Base-by-base conservation (phyloP, 2,113 vertebrate species). In the Natator depressus region DNA sequence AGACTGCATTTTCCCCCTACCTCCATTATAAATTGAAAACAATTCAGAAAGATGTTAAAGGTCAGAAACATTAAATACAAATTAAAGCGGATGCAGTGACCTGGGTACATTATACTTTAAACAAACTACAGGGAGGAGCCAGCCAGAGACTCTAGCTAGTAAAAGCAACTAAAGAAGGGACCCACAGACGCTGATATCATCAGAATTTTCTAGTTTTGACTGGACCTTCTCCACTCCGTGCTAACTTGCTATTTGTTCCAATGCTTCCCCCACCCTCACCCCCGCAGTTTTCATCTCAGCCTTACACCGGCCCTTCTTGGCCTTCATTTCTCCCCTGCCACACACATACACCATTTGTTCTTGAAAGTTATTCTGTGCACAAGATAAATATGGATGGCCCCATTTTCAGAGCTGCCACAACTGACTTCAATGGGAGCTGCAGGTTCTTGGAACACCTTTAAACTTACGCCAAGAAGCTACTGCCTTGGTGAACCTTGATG, bases 311-410 rank as follows among this genome's bases (percentile, higher is more conserved):
- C 62, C 62, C 4, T 35, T 69, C 31, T n/a, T n/a, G 35, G 8
- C 62, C 31, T 69, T 31, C 29, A 62, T 3, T 62, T 62, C 59
- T 62, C 14, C 6, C 62, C 62, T n/a, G 8, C 35, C 0, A 0
- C 0, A 19, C 22, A 12, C 79, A 46, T 8, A 4, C 46, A 1
- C 31, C 1, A 0, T 11, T 10, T 31, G 24, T 0, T 81, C 50
- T 57, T 62, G 50, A 2, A 0, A 27, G 8, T 7, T n/a, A 57
- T 7, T 24, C 78, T 14, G 17, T 35, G 54, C 14, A 1, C 31
- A 42, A 80, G 72, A 0, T 7, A 7, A 3, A 62, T 0, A 14
- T 0, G 2, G 6, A 62, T 35, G 35, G 62, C 17, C 35, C 62
- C 35, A 19, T n/a, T 69, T 69, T 10, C 62, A n/a, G 3, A n/a